Base-by-base conservation (phyloP, 2,797 vertebrate species). In the Sphenopsis melanotis region DNA sequence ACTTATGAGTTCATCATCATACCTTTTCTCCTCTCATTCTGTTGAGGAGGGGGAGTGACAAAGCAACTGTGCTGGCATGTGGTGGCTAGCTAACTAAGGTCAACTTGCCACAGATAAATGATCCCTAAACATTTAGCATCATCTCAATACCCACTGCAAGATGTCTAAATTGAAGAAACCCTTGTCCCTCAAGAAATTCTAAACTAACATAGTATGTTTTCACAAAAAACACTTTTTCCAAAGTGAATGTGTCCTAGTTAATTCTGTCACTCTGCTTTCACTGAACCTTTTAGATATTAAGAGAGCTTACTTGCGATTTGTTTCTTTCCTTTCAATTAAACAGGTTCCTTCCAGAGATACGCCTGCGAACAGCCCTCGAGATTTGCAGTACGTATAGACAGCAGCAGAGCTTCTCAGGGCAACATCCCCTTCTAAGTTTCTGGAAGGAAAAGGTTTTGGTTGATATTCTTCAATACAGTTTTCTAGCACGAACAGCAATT, bases 341-440 rank as follows among this genome's bases (percentile, higher is more conserved):
- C 98, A 99, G 19, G 99, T 99, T 19, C 99, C 99, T 95, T 99
- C 99, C 64, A 99, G 95, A 29, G 99, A 99, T 32, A 99, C 97
- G 1, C 99, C 99, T 9, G 99, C 99, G 32, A 99, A 99, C 72
- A 99, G 95, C 4, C 99, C 99, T 65, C 99, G 97, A 64, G 99
- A 99, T 41, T 98, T 98, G 96, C 99, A 99, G 96, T 99, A 99
- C 0, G 99, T 99, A 57, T 98, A 99, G 77, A 99, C 98, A 0
- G 99, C 99, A 0, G 99, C 98, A 0, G 99, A 98, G 87, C 99
- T 99, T 72, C 99, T 97, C 16, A 99, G 74, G 3, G 98, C 98
- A 30, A 99, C 98, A 7, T 99, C 99, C 1, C 99, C 99, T 98
- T 99, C 99, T 53, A 99, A 94, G 70, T 99, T 99, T 97, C 99